phyloP scores from a whole-genome alignment of 2,888 invertebrate genomes.

The Leptodirus hochenwartii region DNA sequence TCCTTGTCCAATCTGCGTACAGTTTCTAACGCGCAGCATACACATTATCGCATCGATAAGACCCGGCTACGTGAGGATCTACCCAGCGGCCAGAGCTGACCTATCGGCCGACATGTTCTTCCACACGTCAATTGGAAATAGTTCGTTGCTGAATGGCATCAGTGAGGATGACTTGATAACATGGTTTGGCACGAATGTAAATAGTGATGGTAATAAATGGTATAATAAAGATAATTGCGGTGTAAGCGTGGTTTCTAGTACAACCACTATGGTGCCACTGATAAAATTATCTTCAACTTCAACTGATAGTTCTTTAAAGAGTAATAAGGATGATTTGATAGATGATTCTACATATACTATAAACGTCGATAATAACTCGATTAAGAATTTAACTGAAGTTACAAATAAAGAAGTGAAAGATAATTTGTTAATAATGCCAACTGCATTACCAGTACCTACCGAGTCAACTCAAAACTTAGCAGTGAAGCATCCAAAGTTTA shows the following conservation, averaged over 20 bases:
- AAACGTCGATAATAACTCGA: constrained; percentile 18
- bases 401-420: constrained; percentile 8
- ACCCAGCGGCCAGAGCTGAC: constrained; percentile 41
- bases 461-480: background rate
- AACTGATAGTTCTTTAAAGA: constrained; percentile 10
- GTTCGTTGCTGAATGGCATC: constrained; percentile 38
- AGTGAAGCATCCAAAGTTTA: constrained; percentile 1
- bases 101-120: constrained; percentile 45
- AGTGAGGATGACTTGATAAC: constrained; percentile 47
- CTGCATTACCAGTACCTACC: constrained; percentile 10
- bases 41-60: constrained; percentile 41
- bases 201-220: background rate
- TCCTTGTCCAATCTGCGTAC: constrained; percentile 43
- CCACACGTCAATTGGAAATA: constrained; percentile 39
- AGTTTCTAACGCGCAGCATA: constrained; percentile 37
- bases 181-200: constrained; percentile 42
- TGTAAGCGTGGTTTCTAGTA: too few relatives aligned
- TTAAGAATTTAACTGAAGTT: constrained; percentile 11
- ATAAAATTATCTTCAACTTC: too few relatives aligned
- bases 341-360: constrained; percentile 19
- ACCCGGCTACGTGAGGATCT: constrained; percentile 43
- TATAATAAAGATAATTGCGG: too few relatives aligned
- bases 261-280: too few relatives aligned
- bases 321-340: constrained; percentile 12
- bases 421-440: constrained; percentile 13